These are phyloP conservation scores for Archips xylosteana DNA, from an alignment of 2,888 invertebrate species.

Conservation along the genomic window DNA sequence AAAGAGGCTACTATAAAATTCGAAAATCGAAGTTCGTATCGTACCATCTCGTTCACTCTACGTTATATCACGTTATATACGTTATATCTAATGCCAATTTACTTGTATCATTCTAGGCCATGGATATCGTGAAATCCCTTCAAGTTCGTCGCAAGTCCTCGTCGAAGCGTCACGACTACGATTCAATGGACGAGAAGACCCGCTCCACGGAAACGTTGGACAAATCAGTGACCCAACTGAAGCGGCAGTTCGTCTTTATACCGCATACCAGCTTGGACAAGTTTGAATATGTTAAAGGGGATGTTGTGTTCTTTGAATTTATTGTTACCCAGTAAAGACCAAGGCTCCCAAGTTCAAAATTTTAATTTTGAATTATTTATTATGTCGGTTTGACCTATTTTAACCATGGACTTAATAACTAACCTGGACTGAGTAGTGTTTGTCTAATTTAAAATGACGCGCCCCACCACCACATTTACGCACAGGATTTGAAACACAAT, in stretches of 20 bases:
- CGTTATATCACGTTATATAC: too few relatives aligned
- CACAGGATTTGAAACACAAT: too few relatives aligned
- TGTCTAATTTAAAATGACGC: too few relatives aligned
- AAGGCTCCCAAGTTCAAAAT: too few relatives aligned
- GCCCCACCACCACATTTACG: too few relatives aligned
- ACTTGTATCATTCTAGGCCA: conserved; percentile 71
- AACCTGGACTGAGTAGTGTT: too few relatives aligned
- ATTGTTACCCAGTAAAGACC: conserved; percentile 63
- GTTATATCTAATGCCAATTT: not conserved
- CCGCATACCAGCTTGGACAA: conserved; percentile 87
- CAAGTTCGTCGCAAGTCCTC: conserved; percentile 77
- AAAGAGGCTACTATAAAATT: too few relatives aligned
- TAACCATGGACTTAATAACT: too few relatives aligned
- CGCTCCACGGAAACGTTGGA: conserved; percentile 68
- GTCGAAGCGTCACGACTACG: conserved; percentile 71
- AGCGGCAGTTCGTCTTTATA: conserved; percentile 87
- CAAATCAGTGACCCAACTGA: conserved; percentile 69
- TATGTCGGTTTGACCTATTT: too few relatives aligned
- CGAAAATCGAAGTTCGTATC: too few relatives aligned
- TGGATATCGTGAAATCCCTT: conserved; percentile 87
- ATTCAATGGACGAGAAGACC: conserved; percentile 58
- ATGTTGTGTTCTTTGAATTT: conserved; percentile 87
- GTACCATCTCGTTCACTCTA: not conserved
- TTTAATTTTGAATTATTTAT: too few relatives aligned
- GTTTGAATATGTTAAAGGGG: conserved; percentile 85